Conservation (phyloP, 2,888 invertebrate genomes). For the Geotrupes spiniger region DNA sequence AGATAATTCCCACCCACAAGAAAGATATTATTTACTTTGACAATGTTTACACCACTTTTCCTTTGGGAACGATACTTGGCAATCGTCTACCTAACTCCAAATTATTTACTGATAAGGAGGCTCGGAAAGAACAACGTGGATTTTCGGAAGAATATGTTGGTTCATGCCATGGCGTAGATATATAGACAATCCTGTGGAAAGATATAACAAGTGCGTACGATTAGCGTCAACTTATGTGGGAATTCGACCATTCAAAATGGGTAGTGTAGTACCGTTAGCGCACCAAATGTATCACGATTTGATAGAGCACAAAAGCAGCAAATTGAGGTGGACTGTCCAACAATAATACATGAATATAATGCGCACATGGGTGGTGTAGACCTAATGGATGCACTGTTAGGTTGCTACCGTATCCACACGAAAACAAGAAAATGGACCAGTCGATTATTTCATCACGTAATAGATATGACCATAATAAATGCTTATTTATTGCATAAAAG, state of each 20-base stretch:
- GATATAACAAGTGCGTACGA: conserved; percentile 31
- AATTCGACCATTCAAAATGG: too few relatives aligned
- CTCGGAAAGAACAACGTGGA: conserved; percentile 32
- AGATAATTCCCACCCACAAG: conserved; percentile 32
- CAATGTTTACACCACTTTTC: conserved; percentile 37
- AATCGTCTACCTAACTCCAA: conserved; percentile 38
- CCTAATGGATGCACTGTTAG: conserved; percentile 8
- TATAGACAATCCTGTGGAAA: conserved; percentile 28
- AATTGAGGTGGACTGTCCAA: conserved; percentile 6
- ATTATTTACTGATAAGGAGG: conserved; percentile 34
- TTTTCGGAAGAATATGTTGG: conserved; percentile 31
- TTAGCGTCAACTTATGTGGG: conserved; percentile 32
- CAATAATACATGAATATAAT: conserved; percentile 14
- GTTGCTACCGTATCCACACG: conserved; percentile 12
- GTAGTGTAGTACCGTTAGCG: conserved; percentile 17
- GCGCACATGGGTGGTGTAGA: conserved; percentile 14
- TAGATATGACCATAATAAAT: conserved; percentile 26
- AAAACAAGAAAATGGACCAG: conserved; percentile 23
- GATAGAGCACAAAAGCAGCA: conserved; percentile 23
- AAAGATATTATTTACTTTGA: conserved; percentile 41
- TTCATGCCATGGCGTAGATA: conserved; percentile 26
- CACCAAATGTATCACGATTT: conserved; percentile 16
- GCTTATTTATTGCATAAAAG: conserved; percentile 21
- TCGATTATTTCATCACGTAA: conserved; percentile 25
- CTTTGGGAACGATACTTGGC: conserved; percentile 37